phyloP scores from a whole-genome alignment of 2,797 vertebrate species.

The Hoplostethus mediterraneus region DNA sequence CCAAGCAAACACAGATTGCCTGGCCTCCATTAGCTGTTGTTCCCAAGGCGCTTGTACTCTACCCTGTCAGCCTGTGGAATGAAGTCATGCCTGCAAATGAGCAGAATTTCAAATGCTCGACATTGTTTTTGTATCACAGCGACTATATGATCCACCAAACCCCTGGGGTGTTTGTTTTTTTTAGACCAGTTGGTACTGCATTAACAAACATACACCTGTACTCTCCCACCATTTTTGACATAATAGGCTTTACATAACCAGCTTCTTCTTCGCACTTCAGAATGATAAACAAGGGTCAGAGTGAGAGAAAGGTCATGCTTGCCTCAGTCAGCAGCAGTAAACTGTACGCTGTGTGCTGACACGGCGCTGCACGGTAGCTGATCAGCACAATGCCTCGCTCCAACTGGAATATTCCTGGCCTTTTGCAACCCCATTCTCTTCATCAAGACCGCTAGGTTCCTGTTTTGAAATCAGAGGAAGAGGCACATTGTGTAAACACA shows the following conservation, averaged over 20 bases:
- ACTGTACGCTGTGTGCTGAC: constrained; percentile 62
- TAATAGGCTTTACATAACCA: not conserved
- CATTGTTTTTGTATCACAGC: constrained; percentile 6
- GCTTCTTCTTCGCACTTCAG: constrained; percentile 27
- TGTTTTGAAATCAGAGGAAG: constrained; percentile 69
- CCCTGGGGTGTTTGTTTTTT: not conserved
- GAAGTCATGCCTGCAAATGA: constrained; percentile 9
- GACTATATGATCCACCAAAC: not conserved
- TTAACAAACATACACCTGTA: not conserved
- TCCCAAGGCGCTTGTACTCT: constrained; percentile 26
- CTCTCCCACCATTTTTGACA: not conserved
- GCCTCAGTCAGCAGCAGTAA: constrained; percentile 58
- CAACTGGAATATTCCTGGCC: constrained; percentile 61
- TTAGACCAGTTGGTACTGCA: not conserved
- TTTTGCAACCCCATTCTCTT: constrained; percentile 44
- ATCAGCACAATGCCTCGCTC: constrained; percentile 58
- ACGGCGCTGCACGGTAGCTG: constrained; percentile 44
- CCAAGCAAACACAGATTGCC: constrained; percentile 48
- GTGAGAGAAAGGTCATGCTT: constrained; percentile 13
- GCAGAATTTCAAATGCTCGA: constrained; percentile 21
- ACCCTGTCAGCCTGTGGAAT: not conserved
- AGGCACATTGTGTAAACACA: constrained; percentile 57
- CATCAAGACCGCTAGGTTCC: constrained; percentile 63
- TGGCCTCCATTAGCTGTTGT: constrained; percentile 2
- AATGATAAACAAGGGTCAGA: constrained; percentile 39